Base-by-base conservation (phyloP, 2,113 vertebrate species). In the Noctilio leporinus region DNA sequence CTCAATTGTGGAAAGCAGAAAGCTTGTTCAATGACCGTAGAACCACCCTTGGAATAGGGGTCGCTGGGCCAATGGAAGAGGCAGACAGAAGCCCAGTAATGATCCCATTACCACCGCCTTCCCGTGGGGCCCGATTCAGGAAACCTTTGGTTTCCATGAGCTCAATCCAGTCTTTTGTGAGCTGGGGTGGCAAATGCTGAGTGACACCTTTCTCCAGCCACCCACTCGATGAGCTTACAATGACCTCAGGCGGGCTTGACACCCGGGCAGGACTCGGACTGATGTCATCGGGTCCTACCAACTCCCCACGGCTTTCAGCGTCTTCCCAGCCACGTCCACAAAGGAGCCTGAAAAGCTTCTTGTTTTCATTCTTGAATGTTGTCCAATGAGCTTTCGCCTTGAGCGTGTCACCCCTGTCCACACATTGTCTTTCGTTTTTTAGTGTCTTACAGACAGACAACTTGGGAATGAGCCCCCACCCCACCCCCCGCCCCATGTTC, bases 201-300 rank as follows among this genome's bases (percentile, higher is more conserved):
- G 82, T 86, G 95, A 65, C 94, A 96, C 93, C 85, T 97, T 93
- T 95, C 94, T 97, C 72, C 87, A 83, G 38, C 88, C 86, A 49
- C 78, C 86, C 91, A 72, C 91, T 59, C 91, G 95, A 97, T 96
- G 75, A 93, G 88, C 57, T 91, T 45, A 51, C 69, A 85, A 96
- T 97, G 96, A 97, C 89, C 97, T 97, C 96, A 97, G 73, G 20
- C 89, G 16, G 33, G 70, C 67, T 82, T 70, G 62, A 55, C 83
- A 67, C 65, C 40, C 55, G n/a, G 33, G 77, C 49, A 16, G 53
- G 91, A 77, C 70, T 91, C 91, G 55, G 70, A 45, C 86, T 96
- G 96, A 96, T 94, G 89, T 97, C 96, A 97, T 85, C 78, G 20
- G 35, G 10, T 57, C 88, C 85, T 51, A 38, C 33, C n/a, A 59